Percentiles rank a stretch among this genome's conserved stretches.
Conservation (phyloP, 2,113 vertebrate genomes). For the Empidonax alnorum region DNA sequence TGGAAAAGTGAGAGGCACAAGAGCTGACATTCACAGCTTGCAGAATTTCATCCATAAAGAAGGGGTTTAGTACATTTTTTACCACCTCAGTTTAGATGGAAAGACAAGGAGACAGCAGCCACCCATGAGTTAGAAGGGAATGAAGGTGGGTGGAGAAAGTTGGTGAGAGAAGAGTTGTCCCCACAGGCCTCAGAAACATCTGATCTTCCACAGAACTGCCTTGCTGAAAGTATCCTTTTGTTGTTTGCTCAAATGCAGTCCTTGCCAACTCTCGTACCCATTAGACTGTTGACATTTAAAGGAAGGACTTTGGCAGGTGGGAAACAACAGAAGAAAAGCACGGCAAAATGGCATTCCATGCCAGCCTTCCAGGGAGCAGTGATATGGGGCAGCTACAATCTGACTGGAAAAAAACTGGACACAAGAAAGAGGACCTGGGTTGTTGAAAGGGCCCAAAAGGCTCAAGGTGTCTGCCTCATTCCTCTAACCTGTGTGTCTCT, state of each 20-base stretch:
- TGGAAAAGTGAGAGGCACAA: neutral
- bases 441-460: neutral
- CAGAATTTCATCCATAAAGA: neutral
- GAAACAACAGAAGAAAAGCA: constrained; percentile 14
- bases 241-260: neutral
- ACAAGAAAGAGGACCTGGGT: neutral
- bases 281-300: neutral
- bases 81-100: neutral
- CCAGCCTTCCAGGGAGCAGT: neutral
- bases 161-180: neutral
- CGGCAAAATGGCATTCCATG: neutral
- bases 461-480: neutral
- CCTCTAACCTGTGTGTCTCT: neutral
- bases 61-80: neutral
- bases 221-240: neutral
- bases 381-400: neutral
- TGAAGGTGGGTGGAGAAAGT: neutral
- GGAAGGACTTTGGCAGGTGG: constrained; percentile 1
- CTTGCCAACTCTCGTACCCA: neutral
- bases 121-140: neutral
- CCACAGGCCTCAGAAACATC: neutral
- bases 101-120: neutral
- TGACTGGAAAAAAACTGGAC: neutral
- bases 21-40: neutral
- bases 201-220: neutral